Conservation (phyloP, 2,797 vertebrate species). For the Mus spretus region DNA sequence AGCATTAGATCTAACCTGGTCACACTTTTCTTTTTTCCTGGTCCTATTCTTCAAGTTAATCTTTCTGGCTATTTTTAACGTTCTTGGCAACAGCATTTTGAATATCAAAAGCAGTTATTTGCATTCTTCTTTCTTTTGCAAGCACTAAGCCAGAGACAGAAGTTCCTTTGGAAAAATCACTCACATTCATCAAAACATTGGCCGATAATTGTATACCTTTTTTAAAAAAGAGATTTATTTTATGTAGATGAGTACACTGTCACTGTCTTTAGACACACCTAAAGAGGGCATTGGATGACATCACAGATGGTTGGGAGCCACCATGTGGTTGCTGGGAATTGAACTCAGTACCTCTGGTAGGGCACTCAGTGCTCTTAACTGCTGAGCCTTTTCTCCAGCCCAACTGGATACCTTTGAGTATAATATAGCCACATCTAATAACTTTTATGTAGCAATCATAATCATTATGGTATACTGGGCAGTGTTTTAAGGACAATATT, state of each 20-base stretch:
- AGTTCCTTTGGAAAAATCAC: neutral
- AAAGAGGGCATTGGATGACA: neutral
- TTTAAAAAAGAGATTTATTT: neutral
- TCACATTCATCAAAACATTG: neutral
- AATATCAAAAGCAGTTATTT: neutral
- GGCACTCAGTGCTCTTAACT: neutral
- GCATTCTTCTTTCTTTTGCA: neutral
- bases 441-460: neutral
- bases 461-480: neutral
- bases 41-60: neutral
- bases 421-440: neutral
- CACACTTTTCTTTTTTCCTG: neutral
- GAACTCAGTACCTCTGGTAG: neutral
- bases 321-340: neutral
- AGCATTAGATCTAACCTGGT: neutral
- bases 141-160: neutral
- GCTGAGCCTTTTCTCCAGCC: neutral
- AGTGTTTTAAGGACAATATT: neutral
- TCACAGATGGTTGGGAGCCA: neutral
- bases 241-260: too few relatives aligned
- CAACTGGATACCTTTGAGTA: neutral
- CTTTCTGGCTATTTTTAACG: neutral
- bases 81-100: neutral
- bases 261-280: too few relatives aligned
- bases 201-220: neutral